A percentile compares a stretch with the other conserved stretches of the same genome.
phyloP scores from a whole-genome alignment of 2,113 vertebrate genomes.

The Penelope pileata region DNA sequence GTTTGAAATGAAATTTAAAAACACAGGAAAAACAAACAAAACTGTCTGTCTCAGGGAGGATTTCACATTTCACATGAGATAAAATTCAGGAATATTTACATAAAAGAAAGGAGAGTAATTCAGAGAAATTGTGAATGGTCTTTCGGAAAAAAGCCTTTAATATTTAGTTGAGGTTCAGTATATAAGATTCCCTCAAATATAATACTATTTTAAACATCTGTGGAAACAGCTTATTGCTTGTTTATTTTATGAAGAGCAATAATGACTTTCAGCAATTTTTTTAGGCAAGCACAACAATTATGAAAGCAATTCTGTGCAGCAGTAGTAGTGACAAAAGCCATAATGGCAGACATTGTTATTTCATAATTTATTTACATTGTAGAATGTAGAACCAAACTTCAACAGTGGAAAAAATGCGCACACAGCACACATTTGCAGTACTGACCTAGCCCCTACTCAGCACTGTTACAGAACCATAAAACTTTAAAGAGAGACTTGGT shows the following conservation, averaged over 20 bases:
- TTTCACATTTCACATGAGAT: background rate
- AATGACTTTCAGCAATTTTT: constrained; percentile 48
- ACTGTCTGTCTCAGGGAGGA: background rate
- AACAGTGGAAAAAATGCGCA: background rate
- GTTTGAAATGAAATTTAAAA: background rate
- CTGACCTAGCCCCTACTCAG: background rate
- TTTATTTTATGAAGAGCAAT: constrained; percentile 42
- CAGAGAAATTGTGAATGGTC: background rate
- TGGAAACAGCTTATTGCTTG: constrained; percentile 38
- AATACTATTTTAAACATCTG: constrained; percentile 8
- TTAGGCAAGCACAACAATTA: constrained; percentile 2
- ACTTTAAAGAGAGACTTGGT: constrained; percentile 39
- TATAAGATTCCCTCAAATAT: constrained; percentile 28
- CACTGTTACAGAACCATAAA: background rate
- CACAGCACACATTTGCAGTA: background rate
- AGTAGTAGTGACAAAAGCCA: background rate
- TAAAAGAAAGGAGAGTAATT: background rate
- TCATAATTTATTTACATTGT: constrained; percentile 37
- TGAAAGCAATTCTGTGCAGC: background rate
- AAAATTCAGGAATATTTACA: background rate
- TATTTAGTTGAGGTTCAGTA: constrained; percentile 30
- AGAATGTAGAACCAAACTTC: background rate
- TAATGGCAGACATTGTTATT: constrained; percentile 16
- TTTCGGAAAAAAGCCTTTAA: constrained; percentile 4
- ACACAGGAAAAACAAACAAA: background rate